Evolutionary conservation across 2,797 vertebrate genomes (phyloP), one percentile per base, ranked within the genome.

Genomic region (Falco novaeseelandiae): DNA sequence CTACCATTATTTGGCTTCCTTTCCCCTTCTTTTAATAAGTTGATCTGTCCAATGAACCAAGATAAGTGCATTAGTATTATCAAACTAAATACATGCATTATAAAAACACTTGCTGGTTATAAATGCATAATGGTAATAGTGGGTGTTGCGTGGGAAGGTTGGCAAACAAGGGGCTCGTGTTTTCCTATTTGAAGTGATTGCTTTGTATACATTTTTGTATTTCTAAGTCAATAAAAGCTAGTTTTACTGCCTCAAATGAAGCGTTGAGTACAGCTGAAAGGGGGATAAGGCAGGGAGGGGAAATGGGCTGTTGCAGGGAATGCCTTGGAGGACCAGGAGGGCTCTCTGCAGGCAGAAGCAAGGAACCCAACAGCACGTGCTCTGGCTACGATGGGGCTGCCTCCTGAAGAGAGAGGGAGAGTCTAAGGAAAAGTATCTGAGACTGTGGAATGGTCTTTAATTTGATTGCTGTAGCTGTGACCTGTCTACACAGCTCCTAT

Each of bases 141-240:
- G n/a, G 72, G 87, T 88, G 59, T 69, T 61, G 88, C 27, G 89
- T 55, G 82, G 70, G 73, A 80, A 62, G 14, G 21, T 8, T 61
- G 59, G 78, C 23, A 62, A 83, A 51, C 48, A 27, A 38, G 55
- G 70, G 80, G 49, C 32, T 90, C 59, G 32, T 34, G 29, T 80
- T 87, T 58, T 89, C 74, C 51, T 85, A 19, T 69, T 76, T 4
- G 2, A 34, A 59, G 15, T 5, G 5, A 58, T 82, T 72, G 25
- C 48, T 72, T 10, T 59, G 59, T 32, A 46, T 49, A 22, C 73
- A 5, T 3, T 84, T 73, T 65, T 71, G 46, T 65, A 12, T 34
- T 61, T 91, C 48, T 12, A 46, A 83, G 48, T 85, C 81, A 95
- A 89, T 96, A 96, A 97, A 97, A 95, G 74, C 57, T 46, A 12